Conservation (phyloP, 2,113 vertebrate genomes). For the Marcusenius ussheri region DNA sequence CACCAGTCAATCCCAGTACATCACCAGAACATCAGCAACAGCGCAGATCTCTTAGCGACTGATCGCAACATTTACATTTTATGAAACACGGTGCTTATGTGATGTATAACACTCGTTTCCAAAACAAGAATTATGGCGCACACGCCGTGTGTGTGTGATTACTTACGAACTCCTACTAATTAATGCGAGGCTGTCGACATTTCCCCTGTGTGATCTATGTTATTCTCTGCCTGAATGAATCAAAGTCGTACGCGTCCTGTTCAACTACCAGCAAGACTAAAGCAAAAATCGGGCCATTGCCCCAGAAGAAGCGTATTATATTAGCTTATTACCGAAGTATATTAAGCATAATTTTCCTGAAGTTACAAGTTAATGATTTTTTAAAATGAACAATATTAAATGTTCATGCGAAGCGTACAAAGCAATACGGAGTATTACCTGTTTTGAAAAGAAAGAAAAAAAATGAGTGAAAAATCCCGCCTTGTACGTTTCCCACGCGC, state of each 20-base stretch:
- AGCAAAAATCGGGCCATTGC: background rate
- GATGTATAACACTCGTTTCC: background rate
- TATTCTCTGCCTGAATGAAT: background rate
- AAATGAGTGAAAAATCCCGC: slow-evolving; percentile 12
- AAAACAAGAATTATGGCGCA: background rate
- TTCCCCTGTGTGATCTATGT: background rate
- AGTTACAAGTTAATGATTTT: slow-evolving; percentile 1
- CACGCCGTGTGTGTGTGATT: background rate
- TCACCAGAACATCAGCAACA: background rate
- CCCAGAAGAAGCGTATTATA: background rate
- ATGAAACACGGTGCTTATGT: background rate
- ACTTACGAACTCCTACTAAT: background rate
- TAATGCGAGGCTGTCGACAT: background rate
- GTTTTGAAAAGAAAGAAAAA: slow-evolving; percentile 2
- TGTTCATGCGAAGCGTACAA: slow-evolving; percentile 14
- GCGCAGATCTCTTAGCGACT: background rate
- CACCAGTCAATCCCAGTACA: background rate
- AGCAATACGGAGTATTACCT: slow-evolving; percentile 19
- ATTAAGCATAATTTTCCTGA: slow-evolving; percentile 6
- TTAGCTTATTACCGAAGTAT: slow-evolving; percentile 5
- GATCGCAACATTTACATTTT: background rate
- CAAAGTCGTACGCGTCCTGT: background rate
- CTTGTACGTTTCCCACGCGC: slow-evolving; percentile 23
- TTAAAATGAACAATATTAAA: slow-evolving; percentile 7
- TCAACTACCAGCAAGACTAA: background rate